Percentiles rank a stretch among this genome's conserved stretches.
phyloP scores from a whole-genome alignment of 2,888 invertebrate species.

The Eupithecia abbreviata region DNA sequence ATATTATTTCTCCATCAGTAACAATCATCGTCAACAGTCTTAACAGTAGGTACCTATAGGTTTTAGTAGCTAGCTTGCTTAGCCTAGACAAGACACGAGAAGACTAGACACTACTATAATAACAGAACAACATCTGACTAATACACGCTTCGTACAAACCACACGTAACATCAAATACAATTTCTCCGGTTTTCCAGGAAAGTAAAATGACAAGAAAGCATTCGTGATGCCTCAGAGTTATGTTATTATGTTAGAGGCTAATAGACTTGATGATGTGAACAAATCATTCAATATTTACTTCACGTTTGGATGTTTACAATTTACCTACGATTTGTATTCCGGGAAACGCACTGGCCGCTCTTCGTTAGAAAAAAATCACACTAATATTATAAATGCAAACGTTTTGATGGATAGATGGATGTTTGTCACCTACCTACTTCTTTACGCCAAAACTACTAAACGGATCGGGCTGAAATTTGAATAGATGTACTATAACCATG shows the following conservation, averaged over 20 bases:
- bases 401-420: too few relatives aligned
- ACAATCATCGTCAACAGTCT: too few relatives aligned
- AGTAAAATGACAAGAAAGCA: constrained; percentile 26
- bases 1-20: too few relatives aligned
- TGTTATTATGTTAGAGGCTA: neutral
- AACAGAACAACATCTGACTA: neutral
- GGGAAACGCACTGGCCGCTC: neutral
- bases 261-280: neutral
- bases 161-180: constrained; percentile 25
- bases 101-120: neutral
- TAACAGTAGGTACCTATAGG: neutral
- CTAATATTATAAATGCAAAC: too few relatives aligned
- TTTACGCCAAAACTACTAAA: too few relatives aligned
- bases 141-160: constrained; percentile 17
- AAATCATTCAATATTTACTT: neutral
- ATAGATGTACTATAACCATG: too few relatives aligned
- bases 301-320: neutral
- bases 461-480: too few relatives aligned
- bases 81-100: neutral
- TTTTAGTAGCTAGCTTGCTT: neutral
- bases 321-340: neutral
- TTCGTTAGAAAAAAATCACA: neutral
- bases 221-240: constrained; percentile 12
- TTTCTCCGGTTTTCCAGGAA: constrained; percentile 28
- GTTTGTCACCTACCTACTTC: too few relatives aligned